phyloP scores from a whole-genome alignment of 1,140 invertebrate genomes.

The Scaptomyza pallida region DNA sequence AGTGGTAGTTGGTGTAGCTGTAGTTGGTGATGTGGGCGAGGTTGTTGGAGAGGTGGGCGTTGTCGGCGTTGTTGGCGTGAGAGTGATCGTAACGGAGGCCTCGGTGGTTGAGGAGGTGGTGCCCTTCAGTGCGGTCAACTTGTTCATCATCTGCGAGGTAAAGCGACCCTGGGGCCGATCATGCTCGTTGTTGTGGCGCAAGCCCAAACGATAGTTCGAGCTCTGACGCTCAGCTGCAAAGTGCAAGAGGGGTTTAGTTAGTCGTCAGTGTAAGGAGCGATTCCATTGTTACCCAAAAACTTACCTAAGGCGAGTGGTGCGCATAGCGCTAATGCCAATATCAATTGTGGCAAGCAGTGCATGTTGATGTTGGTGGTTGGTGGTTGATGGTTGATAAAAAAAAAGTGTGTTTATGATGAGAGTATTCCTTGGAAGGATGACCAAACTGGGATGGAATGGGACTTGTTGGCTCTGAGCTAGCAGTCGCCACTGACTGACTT shows the following conservation, averaged over 20 bases:
- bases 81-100: no score
- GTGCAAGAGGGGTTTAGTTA: neutral
- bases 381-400: no score
- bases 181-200: conserved; percentile 33
- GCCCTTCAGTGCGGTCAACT: conserved; percentile 45
- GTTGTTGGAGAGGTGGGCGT: neutral
- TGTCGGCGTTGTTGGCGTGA: no score
- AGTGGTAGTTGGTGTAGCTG: no score
- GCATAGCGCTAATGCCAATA: conserved; percentile 63
- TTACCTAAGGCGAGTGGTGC: conserved; percentile 55
- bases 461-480: conserved; percentile 66
- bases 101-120: conserved; percentile 24
- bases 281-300: no score
- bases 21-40: no score
- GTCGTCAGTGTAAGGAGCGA: no score
- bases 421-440: conserved; percentile 4
- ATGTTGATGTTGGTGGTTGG: conserved; percentile 21
- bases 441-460: neutral
- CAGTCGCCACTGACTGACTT: conserved; percentile 74
- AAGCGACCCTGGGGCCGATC: conserved; percentile 52
- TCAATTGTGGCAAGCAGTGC: conserved; percentile 52
- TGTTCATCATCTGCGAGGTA: conserved; percentile 53
- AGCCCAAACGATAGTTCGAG: conserved; percentile 35
- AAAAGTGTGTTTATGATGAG: neutral
- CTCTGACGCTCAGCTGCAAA: conserved; percentile 6